These are phyloP conservation scores for Toxostoma redivivum DNA, from an alignment of 2,113 vertebrate species.

Conservation along the genomic window DNA sequence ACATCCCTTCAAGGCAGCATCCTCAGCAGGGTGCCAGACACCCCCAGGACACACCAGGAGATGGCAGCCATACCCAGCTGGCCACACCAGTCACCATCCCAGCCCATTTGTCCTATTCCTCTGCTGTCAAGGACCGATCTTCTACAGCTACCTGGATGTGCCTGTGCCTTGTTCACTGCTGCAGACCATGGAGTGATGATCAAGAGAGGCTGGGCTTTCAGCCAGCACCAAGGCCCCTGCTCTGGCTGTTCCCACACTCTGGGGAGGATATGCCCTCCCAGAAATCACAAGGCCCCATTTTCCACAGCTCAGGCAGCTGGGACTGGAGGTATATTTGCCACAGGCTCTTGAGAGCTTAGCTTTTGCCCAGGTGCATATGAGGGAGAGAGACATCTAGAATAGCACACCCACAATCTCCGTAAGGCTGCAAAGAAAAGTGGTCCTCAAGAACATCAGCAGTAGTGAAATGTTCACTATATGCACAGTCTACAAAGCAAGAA, in stretches of 20 bases:
- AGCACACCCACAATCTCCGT: not conserved
- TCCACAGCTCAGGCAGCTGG: not conserved
- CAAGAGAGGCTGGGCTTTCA: not conserved
- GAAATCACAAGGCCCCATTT: not conserved
- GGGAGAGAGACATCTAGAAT: not conserved
- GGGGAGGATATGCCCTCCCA: not conserved
- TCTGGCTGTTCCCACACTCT: not conserved
- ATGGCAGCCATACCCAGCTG: not conserved
- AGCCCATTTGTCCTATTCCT: not conserved
- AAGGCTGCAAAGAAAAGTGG: not conserved
- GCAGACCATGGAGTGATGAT: not conserved
- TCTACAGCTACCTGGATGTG: rapidly evolving
- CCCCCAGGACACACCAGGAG: not conserved
- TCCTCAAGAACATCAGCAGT: not conserved
- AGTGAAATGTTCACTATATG: not conserved
- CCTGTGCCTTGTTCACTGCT: not conserved
- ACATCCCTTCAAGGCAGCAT: not conserved
- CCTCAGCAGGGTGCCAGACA: not conserved
- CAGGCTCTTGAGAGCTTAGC: not conserved
- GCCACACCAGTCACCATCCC: not conserved
- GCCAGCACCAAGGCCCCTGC: not conserved
- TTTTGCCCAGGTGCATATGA: not conserved
- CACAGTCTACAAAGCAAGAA: not conserved
- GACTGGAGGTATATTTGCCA: not conserved
- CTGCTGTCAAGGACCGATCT: rapidly evolving